Evolutionary conservation across 2,888 invertebrate genomes (phyloP), one percentile per base, ranked within the genome.

Genomic region (Diaperis boleti): DNA sequence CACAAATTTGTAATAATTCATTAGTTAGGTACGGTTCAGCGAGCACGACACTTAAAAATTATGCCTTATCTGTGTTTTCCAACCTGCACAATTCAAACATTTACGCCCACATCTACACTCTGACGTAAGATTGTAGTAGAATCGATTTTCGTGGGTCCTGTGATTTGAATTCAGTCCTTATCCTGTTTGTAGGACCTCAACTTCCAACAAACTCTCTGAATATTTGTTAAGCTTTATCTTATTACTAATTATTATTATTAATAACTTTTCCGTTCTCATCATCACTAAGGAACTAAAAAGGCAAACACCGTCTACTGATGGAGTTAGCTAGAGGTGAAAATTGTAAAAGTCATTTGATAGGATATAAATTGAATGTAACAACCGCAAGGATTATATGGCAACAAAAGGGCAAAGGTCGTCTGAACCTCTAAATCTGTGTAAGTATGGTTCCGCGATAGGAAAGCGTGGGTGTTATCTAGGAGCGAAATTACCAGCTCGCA

Each of bases 361-460:
- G 42, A 15, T 15, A 18, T 15, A 41, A 54, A 54, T 29, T 42
- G 26, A 41, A 41, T 29, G 13, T 41, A 15, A 54, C 15, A 41
- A 29, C 42, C 15, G 4, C 39, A 50, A 7, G 11, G n/a, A 22
- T 20, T 35, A n/a, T 14, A 35, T 26, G 20, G 26, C 11, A 10
- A 20, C 17, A 15, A 54, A 54, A 54, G 54, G 54, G 41, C 54
- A 54, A 31, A 42, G 54, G 54, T 54, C 29, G 14, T n/a, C n/a
- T n/a, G n/a, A n/a, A n/a, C n/a, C n/a, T n/a, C n/a, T n/a, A n/a
- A n/a, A n/a, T n/a, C n/a, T 14, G 31, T 54, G 39, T 54, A 41
- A 54, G 41, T 54, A 17, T n/a, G 41, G 15, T 31, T 29, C 52
- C 35, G 29, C 39, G 54, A 52, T 52, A 54, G 42, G 41, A 15